phyloP scores from a whole-genome alignment of 2,888 invertebrate species.

The Drosophila barbarae region DNA sequence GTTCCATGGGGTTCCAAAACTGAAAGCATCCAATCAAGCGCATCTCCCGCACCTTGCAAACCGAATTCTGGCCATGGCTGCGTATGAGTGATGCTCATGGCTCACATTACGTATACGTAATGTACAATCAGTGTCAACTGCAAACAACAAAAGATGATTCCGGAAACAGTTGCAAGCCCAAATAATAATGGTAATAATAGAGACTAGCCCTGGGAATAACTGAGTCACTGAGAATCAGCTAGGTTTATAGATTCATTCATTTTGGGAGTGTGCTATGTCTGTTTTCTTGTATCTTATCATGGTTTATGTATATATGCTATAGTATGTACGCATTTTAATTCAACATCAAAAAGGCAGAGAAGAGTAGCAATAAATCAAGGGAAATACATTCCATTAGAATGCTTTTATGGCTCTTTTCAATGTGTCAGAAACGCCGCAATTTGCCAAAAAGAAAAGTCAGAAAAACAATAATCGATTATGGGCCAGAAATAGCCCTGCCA shows the following conservation, averaged over 20 bases:
- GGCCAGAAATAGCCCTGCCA: slow-evolving; percentile 36
- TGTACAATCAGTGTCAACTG: slow-evolving; percentile 55
- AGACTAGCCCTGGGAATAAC: slow-evolving; percentile 24
- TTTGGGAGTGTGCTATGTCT: slow-evolving; percentile 1
- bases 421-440: slow-evolving; percentile 56
- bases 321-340: slow-evolving; percentile 50
- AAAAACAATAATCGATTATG: slow-evolving; percentile 47
- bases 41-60: slow-evolving; percentile 40
- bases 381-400: slow-evolving; percentile 39
- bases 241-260: slow-evolving; percentile 11
- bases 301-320: background rate
- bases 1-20: slow-evolving; percentile 15
- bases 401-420: slow-evolving; percentile 43
- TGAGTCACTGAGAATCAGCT: slow-evolving; percentile 18
- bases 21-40: slow-evolving; percentile 66
- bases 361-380: slow-evolving; percentile 57
- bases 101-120: slow-evolving; percentile 61
- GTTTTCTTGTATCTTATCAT: slow-evolving; percentile 37
- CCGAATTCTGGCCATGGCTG: slow-evolving; percentile 20
- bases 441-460: slow-evolving; percentile 20
- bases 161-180: slow-evolving; percentile 27
- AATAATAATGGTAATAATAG: slow-evolving; percentile 24
- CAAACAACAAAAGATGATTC: slow-evolving; percentile 44
- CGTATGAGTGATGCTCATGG: slow-evolving; percentile 55
- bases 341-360: slow-evolving; percentile 59